phyloP scores from a whole-genome alignment of 2,888 invertebrate species.

The Drosophila prostipennis region DNA sequence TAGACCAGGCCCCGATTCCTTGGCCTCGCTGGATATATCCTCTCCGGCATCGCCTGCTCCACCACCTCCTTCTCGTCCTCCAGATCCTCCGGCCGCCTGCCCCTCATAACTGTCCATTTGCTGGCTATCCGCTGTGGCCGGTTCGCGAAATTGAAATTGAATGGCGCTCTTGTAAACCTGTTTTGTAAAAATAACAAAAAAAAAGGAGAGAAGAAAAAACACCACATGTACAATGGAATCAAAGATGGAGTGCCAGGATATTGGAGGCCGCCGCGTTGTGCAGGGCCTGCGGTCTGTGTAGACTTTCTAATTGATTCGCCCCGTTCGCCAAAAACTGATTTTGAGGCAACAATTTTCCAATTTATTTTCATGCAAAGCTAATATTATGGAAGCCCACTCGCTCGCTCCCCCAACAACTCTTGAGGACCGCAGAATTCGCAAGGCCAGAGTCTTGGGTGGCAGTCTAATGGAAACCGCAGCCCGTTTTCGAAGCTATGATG shows the following conservation, averaged over 20 bases:
- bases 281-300: conserved; percentile 33
- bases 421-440: conserved; percentile 68
- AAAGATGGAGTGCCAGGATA: conserved; percentile 13
- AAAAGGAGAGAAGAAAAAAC: conserved; percentile 13
- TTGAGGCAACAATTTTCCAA: conserved; percentile 60
- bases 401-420: neutral
- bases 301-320: conserved; percentile 77
- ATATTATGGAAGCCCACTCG: conserved; percentile 62
- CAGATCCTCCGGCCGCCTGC: conserved; percentile 36
- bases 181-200: conserved; percentile 21
- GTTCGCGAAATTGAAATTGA: conserved; percentile 84
- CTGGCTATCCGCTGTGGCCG: conserved; percentile 72
- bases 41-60: conserved; percentile 53
- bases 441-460: conserved; percentile 36
- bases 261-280: conserved; percentile 5
- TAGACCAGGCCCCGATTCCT: conserved; percentile 78
- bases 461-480: conserved; percentile 78
- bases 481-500: conserved; percentile 76
- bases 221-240: conserved; percentile 45
- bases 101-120: conserved; percentile 71
- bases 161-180: conserved; percentile 83
- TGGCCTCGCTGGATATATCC: conserved; percentile 66
- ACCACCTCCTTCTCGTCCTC: conserved; percentile 27
- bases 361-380: conserved; percentile 74
- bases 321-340: conserved; percentile 28